Base-by-base conservation (phyloP, 2,888 invertebrate species). In the Caenorhabditis sp. region DNA sequence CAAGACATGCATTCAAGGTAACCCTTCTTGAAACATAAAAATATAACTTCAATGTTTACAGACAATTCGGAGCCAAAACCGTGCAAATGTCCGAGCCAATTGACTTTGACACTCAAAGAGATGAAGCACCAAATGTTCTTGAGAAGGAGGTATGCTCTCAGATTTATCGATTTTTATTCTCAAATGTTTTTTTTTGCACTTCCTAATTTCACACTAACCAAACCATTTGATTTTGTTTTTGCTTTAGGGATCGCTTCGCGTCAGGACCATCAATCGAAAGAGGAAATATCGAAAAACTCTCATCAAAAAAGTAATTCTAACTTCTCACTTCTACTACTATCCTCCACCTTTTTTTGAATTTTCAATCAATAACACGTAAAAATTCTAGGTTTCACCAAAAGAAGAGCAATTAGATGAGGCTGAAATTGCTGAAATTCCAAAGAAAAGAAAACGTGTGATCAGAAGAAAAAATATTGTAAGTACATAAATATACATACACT, bases 71-170 rank as follows among this genome's bases (percentile, higher is more conserved):
- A 49, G 64, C 68, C 20, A 72, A 72, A 56, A 72, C 72, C 23
- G 61, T 72, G 64, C 67, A 72, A 43, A 68, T 72, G 72, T 64
- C 49, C 25, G 72, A 72, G 20, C 72, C 72, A 58, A 68, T 72
- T 23, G 65, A 72, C 10, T 67, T 71, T 53, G 67, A 71, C 43
- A 63, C 67, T 21, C 71, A 71, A 38, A 67, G 67, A 36, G 71
- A 71, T 25, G 70, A 66, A 12, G 63, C 64, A 20, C 21, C 63
- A 23, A 71, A 71, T 38, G 54, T 71, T 56, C 64, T 71, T 21
- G 57, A 67, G 31, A 71, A 71, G 36, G 71, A 71, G 27, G 71
- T 71, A 49, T n/a, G n/a, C n/a, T n/a, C n/a, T n/a, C n/a, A n/a
- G n/a, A n/a, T n/a, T n/a, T n/a, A n/a, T n/a, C n/a, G n/a, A n/a